Percentiles rank a stretch among this genome's conserved stretches.
These are phyloP conservation scores for Lerista edwardsae DNA, from an alignment of 2,797 vertebrate species.

Conservation along the genomic window DNA sequence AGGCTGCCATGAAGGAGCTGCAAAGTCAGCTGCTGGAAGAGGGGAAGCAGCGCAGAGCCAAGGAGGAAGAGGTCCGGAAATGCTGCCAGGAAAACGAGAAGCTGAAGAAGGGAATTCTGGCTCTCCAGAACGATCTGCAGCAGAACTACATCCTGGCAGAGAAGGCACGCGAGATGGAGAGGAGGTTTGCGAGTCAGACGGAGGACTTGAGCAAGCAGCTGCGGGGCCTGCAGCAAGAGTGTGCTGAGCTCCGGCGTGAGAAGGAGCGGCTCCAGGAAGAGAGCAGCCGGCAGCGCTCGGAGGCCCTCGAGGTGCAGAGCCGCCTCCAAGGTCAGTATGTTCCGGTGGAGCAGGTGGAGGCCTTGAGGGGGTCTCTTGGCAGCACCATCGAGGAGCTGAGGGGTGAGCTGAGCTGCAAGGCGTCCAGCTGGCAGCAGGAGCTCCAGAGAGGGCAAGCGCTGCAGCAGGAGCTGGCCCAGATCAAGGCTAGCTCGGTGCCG, in stretches of 20 bases:
- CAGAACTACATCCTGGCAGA: slow-evolving; percentile 74
- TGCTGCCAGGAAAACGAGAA: slow-evolving; percentile 78
- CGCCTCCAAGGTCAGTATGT: slow-evolving; percentile 79
- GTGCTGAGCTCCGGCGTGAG: slow-evolving; percentile 65
- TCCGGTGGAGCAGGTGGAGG: slow-evolving; percentile 79
- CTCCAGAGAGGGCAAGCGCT: slow-evolving; percentile 72
- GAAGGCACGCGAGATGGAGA: slow-evolving; percentile 77
- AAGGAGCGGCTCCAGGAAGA: slow-evolving; percentile 79
- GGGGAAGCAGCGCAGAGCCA: slow-evolving; percentile 71
- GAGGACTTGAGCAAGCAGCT: slow-evolving; percentile 79
- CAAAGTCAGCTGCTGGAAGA: slow-evolving; percentile 77
- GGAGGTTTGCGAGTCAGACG: slow-evolving; percentile 68
- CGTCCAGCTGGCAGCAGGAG: slow-evolving; percentile 73
- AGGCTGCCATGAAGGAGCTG: slow-evolving; percentile 77
- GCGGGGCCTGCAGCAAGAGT: slow-evolving; percentile 76
- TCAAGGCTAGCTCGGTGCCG: slow-evolving; percentile 68
- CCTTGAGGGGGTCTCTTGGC: slow-evolving; percentile 77
- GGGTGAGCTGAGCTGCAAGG: slow-evolving; percentile 78
- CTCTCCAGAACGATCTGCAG: slow-evolving; percentile 80
- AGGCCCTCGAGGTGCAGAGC: slow-evolving; percentile 78
- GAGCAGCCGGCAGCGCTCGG: slow-evolving; percentile 65
- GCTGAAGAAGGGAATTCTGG: slow-evolving; percentile 74
- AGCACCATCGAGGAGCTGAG: slow-evolving; percentile 76
- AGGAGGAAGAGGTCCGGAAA: slow-evolving; percentile 73
- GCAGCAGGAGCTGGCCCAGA: slow-evolving; percentile 79